Evolutionary conservation across 1,140 invertebrate genomes (phyloP).

Genomic region (Telenomus remus): DNA sequence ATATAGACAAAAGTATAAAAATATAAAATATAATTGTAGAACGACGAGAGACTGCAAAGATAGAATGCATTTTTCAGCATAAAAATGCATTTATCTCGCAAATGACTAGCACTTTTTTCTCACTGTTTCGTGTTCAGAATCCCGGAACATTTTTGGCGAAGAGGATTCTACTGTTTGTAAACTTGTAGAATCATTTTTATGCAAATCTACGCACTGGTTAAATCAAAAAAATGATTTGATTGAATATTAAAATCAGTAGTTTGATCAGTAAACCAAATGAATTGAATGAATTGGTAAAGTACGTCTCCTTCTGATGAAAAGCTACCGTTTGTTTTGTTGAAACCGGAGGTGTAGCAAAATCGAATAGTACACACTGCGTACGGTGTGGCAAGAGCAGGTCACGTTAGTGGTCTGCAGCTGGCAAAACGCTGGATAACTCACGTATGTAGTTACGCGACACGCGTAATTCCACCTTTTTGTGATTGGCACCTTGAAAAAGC

Average conservation of each 20-base stretch:
- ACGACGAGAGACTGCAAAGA: constrained; percentile 34
- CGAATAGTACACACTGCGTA: constrained; percentile 15
- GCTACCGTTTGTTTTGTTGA: constrained; percentile 59
- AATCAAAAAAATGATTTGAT: too few relatives aligned
- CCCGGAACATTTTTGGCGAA: constrained; percentile 16
- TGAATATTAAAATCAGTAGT: too few relatives aligned
- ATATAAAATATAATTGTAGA: constrained; percentile 29
- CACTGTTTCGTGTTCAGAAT: constrained; percentile 19
- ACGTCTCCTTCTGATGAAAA: constrained; percentile 43
- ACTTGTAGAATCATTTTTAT: constrained; percentile 4
- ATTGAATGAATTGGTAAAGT: constrained; percentile 20
- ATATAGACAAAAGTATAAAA: constrained; percentile 27
- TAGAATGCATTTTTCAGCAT: constrained; percentile 37
- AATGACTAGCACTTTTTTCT: constrained; percentile 32
- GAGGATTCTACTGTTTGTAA: constrained; percentile 23
- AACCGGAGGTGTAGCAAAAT: constrained; percentile 39
- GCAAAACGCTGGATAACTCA: constrained; percentile 67
- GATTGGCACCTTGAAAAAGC: constrained; percentile 55
- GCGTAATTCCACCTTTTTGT: constrained; percentile 53
- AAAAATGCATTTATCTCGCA: constrained; percentile 42
- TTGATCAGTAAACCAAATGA: too few relatives aligned
- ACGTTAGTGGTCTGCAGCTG: constrained; percentile 58
- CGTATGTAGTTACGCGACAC: constrained; percentile 52
- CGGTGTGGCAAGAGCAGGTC: constrained; percentile 62
- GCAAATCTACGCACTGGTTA: neutral